Base-by-base conservation (phyloP, 2,888 invertebrate species). In the Drosophila quinaria region DNA sequence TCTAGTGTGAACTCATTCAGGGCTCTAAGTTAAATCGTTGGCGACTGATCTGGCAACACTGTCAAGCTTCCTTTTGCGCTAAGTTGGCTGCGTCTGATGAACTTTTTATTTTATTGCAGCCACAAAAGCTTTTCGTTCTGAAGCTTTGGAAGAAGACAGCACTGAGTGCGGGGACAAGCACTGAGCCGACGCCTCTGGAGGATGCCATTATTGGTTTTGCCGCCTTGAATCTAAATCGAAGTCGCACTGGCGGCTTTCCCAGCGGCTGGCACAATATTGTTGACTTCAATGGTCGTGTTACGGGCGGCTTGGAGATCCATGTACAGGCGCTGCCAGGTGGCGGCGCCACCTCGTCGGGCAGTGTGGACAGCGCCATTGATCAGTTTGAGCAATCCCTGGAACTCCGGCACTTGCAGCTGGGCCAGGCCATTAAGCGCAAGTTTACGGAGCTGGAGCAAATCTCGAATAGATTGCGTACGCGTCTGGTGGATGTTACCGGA, bases 221-320 rank as follows among this genome's bases (percentile, higher is more conserved):
- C 11, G 93, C 94, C 42, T 90, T 95, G 25, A 94, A 95, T 91
- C 90, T 95, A 42, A 80, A 93, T 19, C 94, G 94, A 4, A 92
- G 94, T 74, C 93, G 94, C n/a, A 35, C 25, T 4, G 72, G 60
- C 15, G 58, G 61, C 10, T 92, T 92, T 35, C 93, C 95, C 52
- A 94, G 93, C 51, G 95, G 95, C n/a, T 95, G 94, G 94, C 95
- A 94, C 82, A 94, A 95, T 86, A 94, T 95, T 50, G 93, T 94
- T n/a, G 95, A 95, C 80, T 94, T 94, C 74, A 93, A 90, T 79
- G 93, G 93, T 6, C 93, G 93, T 58, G 94, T 94, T 50, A 94
- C 94, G 69, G 95, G 95, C 1, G 95, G 95, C 86, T 93, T 95
- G 47, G 94, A 95, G 90, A 94, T 95, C 82, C 93, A 93, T 71